These are phyloP conservation scores for Microcebus lehilahytsara DNA, from an alignment of 2,113 vertebrate genomes.

Conservation along the genomic window DNA sequence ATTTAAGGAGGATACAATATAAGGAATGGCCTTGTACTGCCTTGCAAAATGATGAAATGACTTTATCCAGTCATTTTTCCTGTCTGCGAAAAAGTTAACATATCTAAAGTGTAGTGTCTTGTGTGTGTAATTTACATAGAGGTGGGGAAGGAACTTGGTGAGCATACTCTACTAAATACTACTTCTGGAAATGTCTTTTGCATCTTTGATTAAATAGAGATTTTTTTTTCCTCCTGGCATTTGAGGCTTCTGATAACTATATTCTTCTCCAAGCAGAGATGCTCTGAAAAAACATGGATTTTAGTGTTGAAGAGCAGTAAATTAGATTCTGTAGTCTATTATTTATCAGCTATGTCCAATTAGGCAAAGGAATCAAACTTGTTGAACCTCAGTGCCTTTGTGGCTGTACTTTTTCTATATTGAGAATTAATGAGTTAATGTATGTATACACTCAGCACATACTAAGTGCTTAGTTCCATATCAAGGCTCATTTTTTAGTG, in stretches of 20 bases:
- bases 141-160: neutral
- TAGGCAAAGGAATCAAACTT: neutral
- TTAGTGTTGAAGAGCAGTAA: neutral
- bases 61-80: neutral
- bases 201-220: neutral
- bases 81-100: neutral
- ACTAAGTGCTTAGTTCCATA: neutral
- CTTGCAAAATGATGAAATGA: neutral
- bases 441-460: neutral
- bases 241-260: neutral
- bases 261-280: neutral
- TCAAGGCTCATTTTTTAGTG: neutral
- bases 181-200: neutral
- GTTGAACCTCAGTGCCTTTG: neutral
- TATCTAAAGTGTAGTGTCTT: neutral
- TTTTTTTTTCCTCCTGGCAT: neutral
- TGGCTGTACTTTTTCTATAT: neutral
- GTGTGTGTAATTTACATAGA: neutral
- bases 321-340: neutral
- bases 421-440: neutral
- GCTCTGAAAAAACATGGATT: neutral
- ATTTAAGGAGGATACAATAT: neutral
- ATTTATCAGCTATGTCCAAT: neutral
- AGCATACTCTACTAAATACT: neutral
- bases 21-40: neutral